phyloP scores from a whole-genome alignment of 2,797 vertebrate genomes.

The Coregonus ussuriensis region DNA sequence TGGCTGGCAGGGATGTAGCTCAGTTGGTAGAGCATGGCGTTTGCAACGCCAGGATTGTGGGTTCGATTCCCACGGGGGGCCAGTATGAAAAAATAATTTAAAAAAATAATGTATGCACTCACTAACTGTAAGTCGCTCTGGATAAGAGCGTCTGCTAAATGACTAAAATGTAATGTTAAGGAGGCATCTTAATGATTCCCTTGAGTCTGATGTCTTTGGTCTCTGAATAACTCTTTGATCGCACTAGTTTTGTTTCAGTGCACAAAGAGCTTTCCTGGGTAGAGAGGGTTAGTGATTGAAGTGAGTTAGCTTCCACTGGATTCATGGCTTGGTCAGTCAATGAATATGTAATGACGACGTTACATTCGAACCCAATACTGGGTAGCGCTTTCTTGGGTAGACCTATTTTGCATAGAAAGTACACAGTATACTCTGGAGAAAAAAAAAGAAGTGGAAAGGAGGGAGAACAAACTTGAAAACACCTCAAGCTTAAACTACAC shows the following conservation, averaged over 20 bases:
- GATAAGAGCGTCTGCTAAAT: too few relatives aligned
- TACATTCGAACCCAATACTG: constrained; percentile 43
- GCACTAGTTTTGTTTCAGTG: neutral
- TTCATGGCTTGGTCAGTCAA: constrained; percentile 73
- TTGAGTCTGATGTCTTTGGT: neutral
- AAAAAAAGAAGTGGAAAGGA: constrained; percentile 40
- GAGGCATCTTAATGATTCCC: neutral
- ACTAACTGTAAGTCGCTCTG: too few relatives aligned
- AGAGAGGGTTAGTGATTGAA: constrained; percentile 42
- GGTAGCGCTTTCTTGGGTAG: constrained; percentile 33
- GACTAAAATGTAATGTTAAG: neutral
- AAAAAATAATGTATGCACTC: too few relatives aligned
- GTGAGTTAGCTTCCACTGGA: constrained; percentile 70
- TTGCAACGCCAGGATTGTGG: too few relatives aligned
- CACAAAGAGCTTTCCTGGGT: neutral
- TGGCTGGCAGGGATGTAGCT: too few relatives aligned
- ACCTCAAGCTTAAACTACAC: constrained; percentile 52
- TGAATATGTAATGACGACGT: constrained; percentile 77
- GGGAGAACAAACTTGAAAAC: constrained; percentile 52
- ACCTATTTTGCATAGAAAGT: constrained; percentile 37
- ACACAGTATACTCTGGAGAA: constrained; percentile 40
- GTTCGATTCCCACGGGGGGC: too few relatives aligned
- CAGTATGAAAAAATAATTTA: too few relatives aligned
- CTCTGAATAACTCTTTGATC: neutral
- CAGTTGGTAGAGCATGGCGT: too few relatives aligned